phyloP scores from a whole-genome alignment of 2,797 vertebrate genomes.

The Poecilia velifera region DNA sequence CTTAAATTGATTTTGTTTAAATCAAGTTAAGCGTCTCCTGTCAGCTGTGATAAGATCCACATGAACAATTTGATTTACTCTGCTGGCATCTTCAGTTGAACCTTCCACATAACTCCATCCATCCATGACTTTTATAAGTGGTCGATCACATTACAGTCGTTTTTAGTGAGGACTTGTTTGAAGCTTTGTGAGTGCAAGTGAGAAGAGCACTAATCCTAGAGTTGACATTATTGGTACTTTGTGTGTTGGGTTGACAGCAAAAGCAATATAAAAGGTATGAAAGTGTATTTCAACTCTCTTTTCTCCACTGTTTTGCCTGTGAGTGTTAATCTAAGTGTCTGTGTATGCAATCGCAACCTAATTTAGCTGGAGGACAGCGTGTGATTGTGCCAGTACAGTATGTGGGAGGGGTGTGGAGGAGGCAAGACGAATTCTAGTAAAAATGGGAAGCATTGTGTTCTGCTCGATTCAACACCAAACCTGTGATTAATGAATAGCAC shows the following conservation, averaged over 20 bases:
- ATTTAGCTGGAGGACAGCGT: conserved; percentile 65
- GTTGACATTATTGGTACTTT: neutral
- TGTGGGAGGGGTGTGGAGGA: conserved; percentile 63
- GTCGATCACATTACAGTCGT: neutral
- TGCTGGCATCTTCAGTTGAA: neutral
- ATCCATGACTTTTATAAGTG: neutral
- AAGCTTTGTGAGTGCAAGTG: neutral
- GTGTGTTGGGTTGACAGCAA: neutral
- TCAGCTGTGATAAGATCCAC: neutral
- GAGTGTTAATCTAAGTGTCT: neutral
- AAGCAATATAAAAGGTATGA: neutral
- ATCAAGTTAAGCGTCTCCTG: neutral
- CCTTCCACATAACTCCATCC: neutral
- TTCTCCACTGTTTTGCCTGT: conserved; percentile 13
- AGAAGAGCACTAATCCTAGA: neutral
- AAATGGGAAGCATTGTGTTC: conserved; percentile 71
- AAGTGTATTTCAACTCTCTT: neutral
- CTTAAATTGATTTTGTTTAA: neutral
- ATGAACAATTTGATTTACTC: neutral
- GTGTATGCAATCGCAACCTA: conserved; percentile 26
- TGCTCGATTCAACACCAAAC: conserved; percentile 66
- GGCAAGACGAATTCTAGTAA: conserved; percentile 57
- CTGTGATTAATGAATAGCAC: conserved; percentile 70
- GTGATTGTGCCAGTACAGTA: conserved; percentile 54
- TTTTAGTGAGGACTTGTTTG: neutral